Evolutionary conservation across 2,797 vertebrate genomes (phyloP), one percentile per base, ranked within the genome.

Genomic region (Pangasius mekongensis): DNA sequence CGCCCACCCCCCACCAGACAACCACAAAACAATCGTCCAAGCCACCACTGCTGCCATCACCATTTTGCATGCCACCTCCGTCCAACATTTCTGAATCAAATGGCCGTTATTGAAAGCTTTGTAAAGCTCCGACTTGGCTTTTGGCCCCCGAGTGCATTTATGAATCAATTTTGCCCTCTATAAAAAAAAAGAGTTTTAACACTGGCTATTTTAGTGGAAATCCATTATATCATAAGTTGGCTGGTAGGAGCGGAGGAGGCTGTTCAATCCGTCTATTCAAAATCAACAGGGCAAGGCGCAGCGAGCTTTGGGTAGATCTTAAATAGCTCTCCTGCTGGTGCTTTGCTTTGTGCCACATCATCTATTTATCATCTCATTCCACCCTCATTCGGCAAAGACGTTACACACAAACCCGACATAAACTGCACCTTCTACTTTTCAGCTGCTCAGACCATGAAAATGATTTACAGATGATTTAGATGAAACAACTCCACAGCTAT

Each of bases 181-280:
- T 96, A 96, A 89, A 88, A 96, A 47, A 47, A 96, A 94, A 71
- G 52, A 94, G 95, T 94, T 94, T 95, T 94, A 95, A 95, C 95
- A 95, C 95, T 95, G 94, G 95, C 94, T 96, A 96, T 95, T 95
- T 96, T 95, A 96, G 95, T 95, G 95, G 92, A 95, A 96, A 96
- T 94, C 94, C 95, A 95, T 96, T 96, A 95, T 96, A 95, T 91
- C 89, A 91, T 96, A 96, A 96, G 95, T 95, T 94, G 94, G 94
- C 94, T 94, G 93, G 94, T 93, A 94, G 93, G 90, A 87, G 91
- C 92, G 89, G 94, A 93, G 93, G 92, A 93, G 90, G 91, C 74
- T 92, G 94, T 86, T 88, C 85, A 95, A 95, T 96, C 91, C 91
- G 91, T 90, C 93, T 94, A 93, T 96, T 95, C 94, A 95, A 90